Percentiles rank a stretch among this genome's conserved stretches.
These are phyloP conservation scores for Rhimphoctona megacephalus DNA, from an alignment of 2,888 invertebrate species.

Conservation along the genomic window DNA sequence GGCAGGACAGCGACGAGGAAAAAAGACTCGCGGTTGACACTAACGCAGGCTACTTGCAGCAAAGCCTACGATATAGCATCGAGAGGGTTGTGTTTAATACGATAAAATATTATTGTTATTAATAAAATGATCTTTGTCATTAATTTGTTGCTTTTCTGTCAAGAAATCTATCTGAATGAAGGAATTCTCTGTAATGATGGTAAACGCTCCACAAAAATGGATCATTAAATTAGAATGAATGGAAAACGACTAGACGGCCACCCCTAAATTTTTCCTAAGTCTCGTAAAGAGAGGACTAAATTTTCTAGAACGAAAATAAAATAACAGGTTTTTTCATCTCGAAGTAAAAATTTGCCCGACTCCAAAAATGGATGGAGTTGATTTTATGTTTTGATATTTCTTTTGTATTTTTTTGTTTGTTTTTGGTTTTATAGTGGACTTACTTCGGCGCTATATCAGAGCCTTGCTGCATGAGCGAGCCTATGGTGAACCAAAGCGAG, in stretches of 20 bases:
- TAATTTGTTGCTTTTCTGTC: background rate
- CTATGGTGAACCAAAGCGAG: conserved; percentile 98
- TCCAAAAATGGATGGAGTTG: background rate
- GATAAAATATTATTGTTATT: conserved; percentile 14
- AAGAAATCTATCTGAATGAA: background rate
- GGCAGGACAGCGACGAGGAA: conserved; percentile 61
- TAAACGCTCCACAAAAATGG: background rate
- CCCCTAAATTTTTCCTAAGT: background rate
- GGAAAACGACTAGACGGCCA: no score
- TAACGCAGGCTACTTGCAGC: conserved; percentile 80
- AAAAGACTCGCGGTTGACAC: conserved; percentile 67
- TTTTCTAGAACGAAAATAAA: background rate
- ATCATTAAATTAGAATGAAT: no score
- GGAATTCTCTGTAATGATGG: background rate
- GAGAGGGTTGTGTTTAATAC: conserved; percentile 49
- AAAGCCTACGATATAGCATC: conserved; percentile 83
- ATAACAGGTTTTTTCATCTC: background rate
- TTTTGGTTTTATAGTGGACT: conserved; percentile 84
- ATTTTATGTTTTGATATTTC: conserved; percentile 12
- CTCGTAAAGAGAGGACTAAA: background rate
- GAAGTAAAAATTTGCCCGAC: background rate
- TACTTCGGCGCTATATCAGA: conserved; percentile 96
- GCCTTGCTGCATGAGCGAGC: conserved; percentile 96
- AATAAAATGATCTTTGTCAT: background rate
- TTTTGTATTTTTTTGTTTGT: background rate